Base-by-base conservation (phyloP, 2,888 invertebrate genomes). In the Agrenia bidenticulata region DNA sequence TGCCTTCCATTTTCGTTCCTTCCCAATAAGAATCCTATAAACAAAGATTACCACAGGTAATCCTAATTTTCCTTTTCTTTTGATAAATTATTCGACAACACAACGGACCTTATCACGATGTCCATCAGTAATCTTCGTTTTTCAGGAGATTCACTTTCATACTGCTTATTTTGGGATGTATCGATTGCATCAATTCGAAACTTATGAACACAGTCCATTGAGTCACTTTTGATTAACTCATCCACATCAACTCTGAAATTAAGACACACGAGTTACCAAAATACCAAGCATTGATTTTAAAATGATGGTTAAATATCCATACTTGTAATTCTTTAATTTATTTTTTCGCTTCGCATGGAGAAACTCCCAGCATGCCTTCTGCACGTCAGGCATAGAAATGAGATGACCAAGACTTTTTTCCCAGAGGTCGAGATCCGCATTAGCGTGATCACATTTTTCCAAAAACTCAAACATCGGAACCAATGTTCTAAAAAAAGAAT, bases 271-370 rank as follows among this genome's bases (percentile, higher is more conserved):
- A n/a, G n/a, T 54, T 32, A 59, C 13, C 26, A 24, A 39, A 26
- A 27, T 24, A 5, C 17, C 21, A 39, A 13, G 9, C 37, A 39
- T 57, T 15, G 13, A 7, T 50, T 60, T 60, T 19, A 15, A 42
- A 39, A 15, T 39, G 9, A 62, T 15, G 61, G 53, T 41, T 19
- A 41, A 59, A 56, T 60, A 41, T 4, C 37, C 63, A 42, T 58
- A 72, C 72, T 64, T 67, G 51, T 69, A 72, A 49, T 63, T 69
- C 59, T 72, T 72, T 27, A 72, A 42, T 59, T 72, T 69, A 27
- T 57, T 72, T 50, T 69, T 67, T 27, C 72, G 13, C 50, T 69
- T 72, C 0, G 72, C 64, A 51, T 60, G 65, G n/a, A 72, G 54
- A 45, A 72, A 72, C 19, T 69, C 69, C 72, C 72, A 72, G 13